A percentile compares a stretch with the other conserved stretches of the same genome.
phyloP scores from a whole-genome alignment of 1,140 invertebrate species.

The Bombus sylvicola region DNA sequence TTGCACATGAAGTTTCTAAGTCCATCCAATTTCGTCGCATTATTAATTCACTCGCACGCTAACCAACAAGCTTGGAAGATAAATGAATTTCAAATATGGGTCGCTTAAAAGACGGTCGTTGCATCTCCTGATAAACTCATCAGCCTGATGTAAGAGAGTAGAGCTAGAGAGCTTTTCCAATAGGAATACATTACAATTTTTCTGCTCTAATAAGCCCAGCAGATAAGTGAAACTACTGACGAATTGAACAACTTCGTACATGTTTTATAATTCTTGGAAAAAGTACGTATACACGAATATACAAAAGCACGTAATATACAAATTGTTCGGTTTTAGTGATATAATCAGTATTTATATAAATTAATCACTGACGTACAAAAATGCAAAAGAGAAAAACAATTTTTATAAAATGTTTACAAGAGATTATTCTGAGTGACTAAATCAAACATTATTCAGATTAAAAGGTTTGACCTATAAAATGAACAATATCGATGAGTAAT shows the following conservation, averaged over 20 bases:
- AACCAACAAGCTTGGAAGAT: neutral
- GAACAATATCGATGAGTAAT: neutral
- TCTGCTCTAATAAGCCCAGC: conserved; percentile 33
- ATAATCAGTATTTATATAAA: neutral
- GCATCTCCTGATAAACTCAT: conserved; percentile 36
- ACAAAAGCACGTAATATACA: neutral
- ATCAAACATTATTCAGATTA: neutral
- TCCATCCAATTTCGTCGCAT: neutral
- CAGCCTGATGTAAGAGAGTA: neutral
- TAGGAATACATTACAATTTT: conserved; percentile 41
- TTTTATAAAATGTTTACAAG: neutral
- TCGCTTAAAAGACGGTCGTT: conserved; percentile 33
- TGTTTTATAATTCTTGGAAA: neutral
- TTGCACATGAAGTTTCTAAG: too few species aligned
- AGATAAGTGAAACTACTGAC: conserved; percentile 16
- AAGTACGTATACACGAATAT: too few species aligned
- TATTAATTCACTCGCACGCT: conserved; percentile 5
- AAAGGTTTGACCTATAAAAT: neutral
- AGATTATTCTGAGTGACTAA: neutral
- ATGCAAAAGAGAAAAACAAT: neutral
- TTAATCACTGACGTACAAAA: neutral
- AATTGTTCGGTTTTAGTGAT: neutral
- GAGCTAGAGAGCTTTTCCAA: conserved; percentile 13
- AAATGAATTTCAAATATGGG: conserved; percentile 40
- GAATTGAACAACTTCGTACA: neutral